Evolutionary conservation across 2,113 vertebrate species (phyloP).

Genomic region (Silurus asotus): DNA sequence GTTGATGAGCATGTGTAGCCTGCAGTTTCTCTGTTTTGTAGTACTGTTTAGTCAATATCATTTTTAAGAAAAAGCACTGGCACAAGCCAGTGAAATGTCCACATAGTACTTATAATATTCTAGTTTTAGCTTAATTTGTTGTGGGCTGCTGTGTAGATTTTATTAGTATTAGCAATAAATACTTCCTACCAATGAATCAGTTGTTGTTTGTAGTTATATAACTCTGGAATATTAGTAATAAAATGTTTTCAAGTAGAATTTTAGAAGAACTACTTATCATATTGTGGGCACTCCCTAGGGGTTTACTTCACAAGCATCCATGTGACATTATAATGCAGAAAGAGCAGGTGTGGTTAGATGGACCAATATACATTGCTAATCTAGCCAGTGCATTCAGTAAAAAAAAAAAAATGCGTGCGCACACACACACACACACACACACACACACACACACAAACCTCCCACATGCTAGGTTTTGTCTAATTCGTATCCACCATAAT

Average conservation of each 20-base stretch:
- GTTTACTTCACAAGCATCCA: neutral
- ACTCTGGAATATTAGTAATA: neutral
- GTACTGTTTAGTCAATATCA: neutral
- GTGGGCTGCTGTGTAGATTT: neutral
- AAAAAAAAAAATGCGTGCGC: neutral
- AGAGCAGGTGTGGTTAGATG: neutral
- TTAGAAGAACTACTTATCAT: neutral
- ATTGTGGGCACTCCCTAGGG: no score
- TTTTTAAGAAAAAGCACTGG: no score
- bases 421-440: no score
- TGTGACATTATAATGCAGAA: neutral
- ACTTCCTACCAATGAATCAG: neutral
- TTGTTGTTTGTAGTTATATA: neutral
- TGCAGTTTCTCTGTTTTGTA: neutral
- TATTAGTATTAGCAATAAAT: neutral
- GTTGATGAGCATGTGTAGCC: no score
- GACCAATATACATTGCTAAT: neutral
- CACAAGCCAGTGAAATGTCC: neutral
- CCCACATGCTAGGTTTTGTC: neutral
- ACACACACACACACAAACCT: no score
- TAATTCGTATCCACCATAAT: neutral
- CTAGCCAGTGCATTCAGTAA: neutral
- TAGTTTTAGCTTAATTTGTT: neutral
- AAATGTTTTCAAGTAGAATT: neutral
- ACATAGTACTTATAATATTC: neutral